phyloP scores from a whole-genome alignment of 2,888 invertebrate species.

The Coenonympha glycerion region DNA sequence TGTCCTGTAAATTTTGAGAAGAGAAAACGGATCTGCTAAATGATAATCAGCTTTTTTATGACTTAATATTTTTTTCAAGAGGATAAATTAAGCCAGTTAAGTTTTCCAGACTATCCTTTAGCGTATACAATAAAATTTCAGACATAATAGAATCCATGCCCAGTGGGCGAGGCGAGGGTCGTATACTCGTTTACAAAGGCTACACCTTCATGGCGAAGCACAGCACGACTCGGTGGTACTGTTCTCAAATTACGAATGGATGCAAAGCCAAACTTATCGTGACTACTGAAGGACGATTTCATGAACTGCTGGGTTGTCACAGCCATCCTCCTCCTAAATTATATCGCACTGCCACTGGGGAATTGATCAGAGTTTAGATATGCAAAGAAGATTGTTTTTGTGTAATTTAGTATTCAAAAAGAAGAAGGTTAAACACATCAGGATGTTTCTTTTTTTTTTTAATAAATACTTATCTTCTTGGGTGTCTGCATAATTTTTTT shows the following conservation, averaged over 20 bases:
- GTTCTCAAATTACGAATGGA: constrained; percentile 38
- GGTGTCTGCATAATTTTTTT: too few species aligned
- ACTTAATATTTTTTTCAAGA: too few species aligned
- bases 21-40: too few species aligned
- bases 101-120: background rate
- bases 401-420: too few species aligned
- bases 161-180: background rate
- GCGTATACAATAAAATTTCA: background rate
- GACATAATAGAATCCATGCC: background rate
- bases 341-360: background rate
- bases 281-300: constrained; percentile 21
- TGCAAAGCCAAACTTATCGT: constrained; percentile 38
- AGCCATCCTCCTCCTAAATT: constrained; percentile 27
- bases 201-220: constrained; percentile 29
- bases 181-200: constrained; percentile 21
- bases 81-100: too few species aligned
- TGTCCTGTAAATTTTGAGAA: too few species aligned
- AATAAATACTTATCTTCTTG: too few species aligned
- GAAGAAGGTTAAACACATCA: too few species aligned
- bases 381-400: too few species aligned
- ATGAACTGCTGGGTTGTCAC: constrained; percentile 30
- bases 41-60: too few species aligned
- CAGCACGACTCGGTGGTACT: constrained; percentile 42
- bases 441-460: too few species aligned
- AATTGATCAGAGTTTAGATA: background rate